Evolutionary conservation across 1,140 invertebrate species (phyloP).

Genomic region (Drosophila kanapiae): DNA sequence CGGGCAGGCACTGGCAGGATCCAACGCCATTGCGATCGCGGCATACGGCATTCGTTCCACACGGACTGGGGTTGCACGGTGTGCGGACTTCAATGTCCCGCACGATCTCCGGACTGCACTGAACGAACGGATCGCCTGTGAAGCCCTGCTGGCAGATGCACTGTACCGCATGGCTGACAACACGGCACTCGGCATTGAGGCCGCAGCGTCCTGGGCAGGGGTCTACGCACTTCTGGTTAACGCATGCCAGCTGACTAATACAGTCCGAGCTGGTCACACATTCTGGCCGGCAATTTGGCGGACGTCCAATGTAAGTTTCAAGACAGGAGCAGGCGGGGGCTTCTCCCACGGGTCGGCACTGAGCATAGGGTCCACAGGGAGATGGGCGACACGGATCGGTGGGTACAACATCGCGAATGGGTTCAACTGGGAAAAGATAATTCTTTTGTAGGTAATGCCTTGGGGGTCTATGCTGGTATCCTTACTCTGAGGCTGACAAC

Average conservation of each 20-base stretch:
- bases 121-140: constrained; percentile 91
- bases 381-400: constrained; percentile 89
- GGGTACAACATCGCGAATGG: constrained; percentile 77
- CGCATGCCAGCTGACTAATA: constrained; percentile 90
- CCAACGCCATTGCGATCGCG: constrained; percentile 89
- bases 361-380: constrained; percentile 90
- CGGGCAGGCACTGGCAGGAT: constrained; percentile 89
- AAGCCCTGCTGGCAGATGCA: constrained; percentile 91
- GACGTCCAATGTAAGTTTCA: constrained; percentile 91
- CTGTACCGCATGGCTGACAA: constrained; percentile 92
- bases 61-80: constrained; percentile 90
- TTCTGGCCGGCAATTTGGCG: constrained; percentile 92
- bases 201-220: constrained; percentile 93
- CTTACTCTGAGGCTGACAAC: constrained; percentile 86
- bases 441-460: background rate
- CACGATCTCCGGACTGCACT: constrained; percentile 86
- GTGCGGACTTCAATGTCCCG: constrained; percentile 81
- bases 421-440: constrained; percentile 79
- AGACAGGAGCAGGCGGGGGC: constrained; percentile 91
- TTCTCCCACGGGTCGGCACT: constrained; percentile 88
- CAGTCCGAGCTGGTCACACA: constrained; percentile 93
- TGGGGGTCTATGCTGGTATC: background rate
- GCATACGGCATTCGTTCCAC: constrained; percentile 91
- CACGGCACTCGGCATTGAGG: constrained; percentile 91
- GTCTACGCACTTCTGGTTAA: constrained; percentile 92